Percentiles rank a stretch among this genome's conserved stretches.
phyloP scores from a whole-genome alignment of 2,113 vertebrate genomes.

The Xiphophorus maculatus region DNA sequence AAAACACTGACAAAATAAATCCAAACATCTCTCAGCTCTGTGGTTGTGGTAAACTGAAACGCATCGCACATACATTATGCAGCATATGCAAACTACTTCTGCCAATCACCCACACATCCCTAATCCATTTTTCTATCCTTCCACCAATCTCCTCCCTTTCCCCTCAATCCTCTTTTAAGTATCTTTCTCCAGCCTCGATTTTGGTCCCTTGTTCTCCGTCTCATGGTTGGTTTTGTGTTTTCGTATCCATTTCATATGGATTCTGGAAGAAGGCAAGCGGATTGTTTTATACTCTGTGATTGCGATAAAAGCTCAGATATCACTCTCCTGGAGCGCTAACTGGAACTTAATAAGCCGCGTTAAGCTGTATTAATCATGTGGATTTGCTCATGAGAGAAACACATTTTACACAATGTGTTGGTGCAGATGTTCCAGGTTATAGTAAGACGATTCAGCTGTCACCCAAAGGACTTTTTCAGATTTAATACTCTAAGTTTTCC shows the following conservation, averaged over 20 bases:
- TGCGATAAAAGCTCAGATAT: background rate
- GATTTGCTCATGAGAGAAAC: background rate
- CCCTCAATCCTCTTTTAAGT: conserved; percentile 38
- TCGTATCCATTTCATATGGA: conserved; percentile 38
- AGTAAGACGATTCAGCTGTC: background rate
- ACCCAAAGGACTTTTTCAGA: background rate
- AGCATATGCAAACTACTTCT: conserved; percentile 42
- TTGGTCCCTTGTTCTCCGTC: background rate
- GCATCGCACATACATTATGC: conserved; percentile 47
- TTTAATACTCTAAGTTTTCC: too few species aligned
- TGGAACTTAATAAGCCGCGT: background rate
- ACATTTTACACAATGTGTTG: background rate
- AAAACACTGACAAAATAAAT: conserved; percentile 57
- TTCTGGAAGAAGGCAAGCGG: conserved; percentile 26
- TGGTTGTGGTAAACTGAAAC: conserved; percentile 35
- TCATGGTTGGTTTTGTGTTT: conserved; percentile 26
- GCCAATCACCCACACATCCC: conserved; percentile 65
- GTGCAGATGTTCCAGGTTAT: background rate
- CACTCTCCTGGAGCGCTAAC: background rate
- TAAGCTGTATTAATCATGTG: background rate
- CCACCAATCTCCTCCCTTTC: conserved; percentile 48
- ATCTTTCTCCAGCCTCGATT: conserved; percentile 37
- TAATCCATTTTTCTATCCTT: conserved; percentile 74
- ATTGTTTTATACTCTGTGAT: background rate
- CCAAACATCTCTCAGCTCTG: conserved; percentile 57